A percentile compares a stretch with the other conserved stretches of the same genome.
These are phyloP conservation scores for Neodontobutis hainanensis DNA, from an alignment of 2,113 vertebrate genomes.

Conservation along the genomic window DNA sequence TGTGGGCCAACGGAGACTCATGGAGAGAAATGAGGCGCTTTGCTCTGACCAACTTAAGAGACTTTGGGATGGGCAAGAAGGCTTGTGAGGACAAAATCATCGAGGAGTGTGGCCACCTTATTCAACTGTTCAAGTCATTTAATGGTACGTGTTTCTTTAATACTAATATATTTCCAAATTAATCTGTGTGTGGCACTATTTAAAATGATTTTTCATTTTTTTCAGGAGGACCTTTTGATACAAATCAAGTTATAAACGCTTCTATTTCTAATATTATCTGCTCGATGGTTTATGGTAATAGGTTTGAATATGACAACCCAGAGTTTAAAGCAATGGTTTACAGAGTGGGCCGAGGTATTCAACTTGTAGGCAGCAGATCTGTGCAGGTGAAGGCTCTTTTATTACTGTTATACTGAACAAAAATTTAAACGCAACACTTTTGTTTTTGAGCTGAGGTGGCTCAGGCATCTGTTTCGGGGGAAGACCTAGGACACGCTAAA, in stretches of 20 bases:
- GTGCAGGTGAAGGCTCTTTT: constrained; percentile 19
- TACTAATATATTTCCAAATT: no score
- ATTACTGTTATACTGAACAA: no score
- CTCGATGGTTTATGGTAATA: constrained; percentile 53
- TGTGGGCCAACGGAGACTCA: constrained; percentile 36
- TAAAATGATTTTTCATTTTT: background rate
- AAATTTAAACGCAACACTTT: no score
- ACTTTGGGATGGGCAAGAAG: constrained; percentile 67
- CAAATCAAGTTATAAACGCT: background rate
- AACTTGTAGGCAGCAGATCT: background rate
- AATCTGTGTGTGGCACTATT: no score
- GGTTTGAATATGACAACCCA: constrained; percentile 54
- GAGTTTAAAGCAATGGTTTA: constrained; percentile 33
- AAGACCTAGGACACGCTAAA: no score
- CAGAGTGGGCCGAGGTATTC: background rate
- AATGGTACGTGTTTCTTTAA: constrained; percentile 19
- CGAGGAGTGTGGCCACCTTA: constrained; percentile 37
- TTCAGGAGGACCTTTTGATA: constrained; percentile 25
- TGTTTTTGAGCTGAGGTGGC: no score
- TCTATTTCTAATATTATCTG: constrained; percentile 53
- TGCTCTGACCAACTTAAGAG: constrained; percentile 44
- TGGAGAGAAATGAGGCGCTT: constrained; percentile 65
- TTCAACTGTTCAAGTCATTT: constrained; percentile 18
- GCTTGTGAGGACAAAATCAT: constrained; percentile 51
- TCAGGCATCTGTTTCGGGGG: no score